A percentile compares a stretch with the other conserved stretches of the same genome.
Conservation (phyloP, 2,888 invertebrate species). For the Drosophila kokeensis region DNA sequence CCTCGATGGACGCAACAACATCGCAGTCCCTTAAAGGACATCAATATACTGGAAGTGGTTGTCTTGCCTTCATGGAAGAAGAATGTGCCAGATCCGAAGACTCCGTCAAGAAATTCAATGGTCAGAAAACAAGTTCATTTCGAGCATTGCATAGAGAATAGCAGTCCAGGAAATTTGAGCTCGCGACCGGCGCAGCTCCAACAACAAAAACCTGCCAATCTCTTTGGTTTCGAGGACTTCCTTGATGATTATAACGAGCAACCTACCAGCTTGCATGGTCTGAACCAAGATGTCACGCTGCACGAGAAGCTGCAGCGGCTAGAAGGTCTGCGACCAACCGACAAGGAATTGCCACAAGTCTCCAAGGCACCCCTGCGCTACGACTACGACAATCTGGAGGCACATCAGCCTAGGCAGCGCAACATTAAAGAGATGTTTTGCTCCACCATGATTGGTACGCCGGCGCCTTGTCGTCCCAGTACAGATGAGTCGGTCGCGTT, state of each 20-base stretch:
- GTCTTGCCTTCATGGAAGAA: slow-evolving; percentile 75
- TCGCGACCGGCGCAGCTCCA: background rate
- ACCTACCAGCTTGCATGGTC: background rate
- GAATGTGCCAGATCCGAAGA: slow-evolving; percentile 33
- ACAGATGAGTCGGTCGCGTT: slow-evolving; percentile 53
- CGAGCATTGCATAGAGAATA: slow-evolving; percentile 6
- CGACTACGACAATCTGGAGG: slow-evolving; percentile 55
- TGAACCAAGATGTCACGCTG: slow-evolving; percentile 46
- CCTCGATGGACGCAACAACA: slow-evolving; percentile 65
- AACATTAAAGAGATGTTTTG: slow-evolving; percentile 79
- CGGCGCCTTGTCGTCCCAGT: background rate
- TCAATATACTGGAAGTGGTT: slow-evolving; percentile 82
- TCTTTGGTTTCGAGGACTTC: slow-evolving; percentile 82
- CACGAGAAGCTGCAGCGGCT: slow-evolving; percentile 71
- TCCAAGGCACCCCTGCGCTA: slow-evolving; percentile 23
- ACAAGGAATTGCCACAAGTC: slow-evolving; percentile 46
- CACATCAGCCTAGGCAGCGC: slow-evolving; percentile 53
- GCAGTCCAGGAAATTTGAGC: background rate
- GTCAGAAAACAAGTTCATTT: slow-evolving; percentile 8
- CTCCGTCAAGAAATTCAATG: slow-evolving; percentile 7
- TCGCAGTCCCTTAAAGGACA: slow-evolving; percentile 80
- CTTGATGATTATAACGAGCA: slow-evolving; percentile 46
- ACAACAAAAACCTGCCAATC: slow-evolving; percentile 28
- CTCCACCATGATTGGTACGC: slow-evolving; percentile 76
- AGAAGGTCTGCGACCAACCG: slow-evolving; percentile 63